Evolutionary conservation across 2,797 vertebrate genomes (phyloP).

Genomic region (Falco columbarius): DNA sequence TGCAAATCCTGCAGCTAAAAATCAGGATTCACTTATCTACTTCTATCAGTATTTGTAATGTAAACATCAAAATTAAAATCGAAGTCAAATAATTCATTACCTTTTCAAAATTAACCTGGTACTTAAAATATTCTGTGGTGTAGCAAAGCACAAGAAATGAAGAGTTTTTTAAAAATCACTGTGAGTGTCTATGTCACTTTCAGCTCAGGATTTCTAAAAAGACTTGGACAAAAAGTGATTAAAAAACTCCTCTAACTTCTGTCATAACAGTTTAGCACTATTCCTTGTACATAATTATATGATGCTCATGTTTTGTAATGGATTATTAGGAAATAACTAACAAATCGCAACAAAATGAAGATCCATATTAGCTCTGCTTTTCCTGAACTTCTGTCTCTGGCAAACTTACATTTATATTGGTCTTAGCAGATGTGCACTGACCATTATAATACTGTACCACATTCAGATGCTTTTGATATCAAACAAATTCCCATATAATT

Average conservation of each 20-base stretch:
- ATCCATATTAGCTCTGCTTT: background rate
- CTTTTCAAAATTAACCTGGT: background rate
- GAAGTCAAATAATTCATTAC: background rate
- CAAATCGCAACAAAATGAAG: background rate
- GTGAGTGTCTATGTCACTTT: background rate
- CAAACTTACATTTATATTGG: background rate
- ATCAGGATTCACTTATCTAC: background rate
- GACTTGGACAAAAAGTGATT: background rate
- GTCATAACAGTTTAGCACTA: background rate
- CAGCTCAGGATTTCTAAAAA: background rate
- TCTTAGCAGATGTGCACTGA: background rate
- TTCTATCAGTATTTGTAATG: background rate
- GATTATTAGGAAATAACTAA: background rate
- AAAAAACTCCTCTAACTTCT: background rate
- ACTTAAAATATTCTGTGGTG: background rate
- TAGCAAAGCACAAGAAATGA: background rate
- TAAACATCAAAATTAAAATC: background rate
- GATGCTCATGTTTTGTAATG: background rate
- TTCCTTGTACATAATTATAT: background rate
- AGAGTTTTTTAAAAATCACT: background rate
- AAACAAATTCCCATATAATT: background rate
- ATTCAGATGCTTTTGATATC: background rate
- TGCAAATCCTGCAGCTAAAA: background rate
- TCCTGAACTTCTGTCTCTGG: background rate
- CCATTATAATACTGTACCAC: background rate